Conservation (phyloP, 2,888 invertebrate genomes). For the Chymomyza amoena region DNA sequence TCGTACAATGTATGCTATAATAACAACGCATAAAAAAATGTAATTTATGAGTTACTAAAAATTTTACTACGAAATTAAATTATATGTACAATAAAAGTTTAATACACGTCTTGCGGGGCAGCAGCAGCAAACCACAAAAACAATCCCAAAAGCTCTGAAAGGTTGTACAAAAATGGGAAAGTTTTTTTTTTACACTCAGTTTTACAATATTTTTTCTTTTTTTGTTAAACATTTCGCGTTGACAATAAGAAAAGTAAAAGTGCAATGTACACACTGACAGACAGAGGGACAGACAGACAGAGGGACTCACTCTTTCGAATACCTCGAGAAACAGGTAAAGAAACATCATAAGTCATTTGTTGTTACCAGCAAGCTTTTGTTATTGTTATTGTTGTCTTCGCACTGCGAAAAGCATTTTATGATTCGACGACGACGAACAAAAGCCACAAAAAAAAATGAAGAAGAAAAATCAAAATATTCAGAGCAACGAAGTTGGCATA, state of each 20-base stretch:
- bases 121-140: conserved; percentile 24
- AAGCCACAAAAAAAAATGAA: background rate
- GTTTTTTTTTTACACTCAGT: conserved; percentile 27
- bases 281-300: conserved; percentile 4
- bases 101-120: background rate
- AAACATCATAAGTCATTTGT: background rate
- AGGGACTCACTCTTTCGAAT: background rate
- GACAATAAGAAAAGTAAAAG: conserved; percentile 46
- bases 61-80: conserved; percentile 47
- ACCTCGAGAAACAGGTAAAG: background rate
- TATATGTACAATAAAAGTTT: background rate
- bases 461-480: no score
- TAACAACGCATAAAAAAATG: conserved; percentile 32
- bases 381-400: background rate
- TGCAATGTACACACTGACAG: conserved; percentile 17
- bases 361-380: no score
- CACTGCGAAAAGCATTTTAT: background rate
- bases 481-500: no score
- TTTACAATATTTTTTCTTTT: conserved; percentile 17
- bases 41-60: conserved; percentile 55
- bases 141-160: background rate
- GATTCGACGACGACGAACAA: background rate
- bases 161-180: conserved; percentile 46
- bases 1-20: conserved; percentile 3
- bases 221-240: conserved; percentile 14